Percentiles rank a stretch among this genome's conserved stretches.
Conservation (phyloP, 1,140 invertebrate species). For the Nymphalis io region DNA sequence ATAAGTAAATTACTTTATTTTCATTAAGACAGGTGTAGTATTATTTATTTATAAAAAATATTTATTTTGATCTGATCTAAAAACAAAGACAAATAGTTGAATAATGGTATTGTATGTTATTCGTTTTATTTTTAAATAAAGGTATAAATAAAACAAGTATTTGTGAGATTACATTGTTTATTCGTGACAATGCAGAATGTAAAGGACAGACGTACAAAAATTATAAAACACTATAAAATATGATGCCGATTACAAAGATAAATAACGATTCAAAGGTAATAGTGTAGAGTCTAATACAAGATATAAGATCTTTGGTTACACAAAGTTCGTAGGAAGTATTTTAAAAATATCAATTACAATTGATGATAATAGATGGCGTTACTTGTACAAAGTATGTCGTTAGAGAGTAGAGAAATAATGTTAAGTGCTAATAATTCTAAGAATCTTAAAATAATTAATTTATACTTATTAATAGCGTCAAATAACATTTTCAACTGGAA, state of each 20-base stretch:
- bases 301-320: constrained; percentile 42
- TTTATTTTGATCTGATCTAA: no score
- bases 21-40: no score
- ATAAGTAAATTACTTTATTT: no score
- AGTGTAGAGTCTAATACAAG: constrained; percentile 19
- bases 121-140: neutral
- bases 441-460: constrained; percentile 15
- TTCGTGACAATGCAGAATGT: constrained; percentile 75
- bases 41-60: no score
- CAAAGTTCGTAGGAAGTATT: constrained; percentile 15
- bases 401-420: neutral
- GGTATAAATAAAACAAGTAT: constrained; percentile 43
- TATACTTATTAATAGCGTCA: constrained; percentile 9
- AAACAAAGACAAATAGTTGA: neutral
- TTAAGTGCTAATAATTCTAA: constrained; percentile 14
- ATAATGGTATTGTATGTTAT: no score
- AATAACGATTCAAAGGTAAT: constrained; percentile 21
- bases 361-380: constrained; percentile 10
- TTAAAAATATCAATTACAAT: constrained; percentile 15
- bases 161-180: constrained; percentile 73
- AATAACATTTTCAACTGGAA: constrained; percentile 16
- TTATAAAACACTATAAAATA: constrained; percentile 69
- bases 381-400: neutral
- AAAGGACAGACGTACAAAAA: constrained; percentile 64
- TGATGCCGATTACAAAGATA: constrained; percentile 65